These are phyloP conservation scores for Zophobas morio DNA, from an alignment of 1,140 invertebrate species.

Conservation along the genomic window DNA sequence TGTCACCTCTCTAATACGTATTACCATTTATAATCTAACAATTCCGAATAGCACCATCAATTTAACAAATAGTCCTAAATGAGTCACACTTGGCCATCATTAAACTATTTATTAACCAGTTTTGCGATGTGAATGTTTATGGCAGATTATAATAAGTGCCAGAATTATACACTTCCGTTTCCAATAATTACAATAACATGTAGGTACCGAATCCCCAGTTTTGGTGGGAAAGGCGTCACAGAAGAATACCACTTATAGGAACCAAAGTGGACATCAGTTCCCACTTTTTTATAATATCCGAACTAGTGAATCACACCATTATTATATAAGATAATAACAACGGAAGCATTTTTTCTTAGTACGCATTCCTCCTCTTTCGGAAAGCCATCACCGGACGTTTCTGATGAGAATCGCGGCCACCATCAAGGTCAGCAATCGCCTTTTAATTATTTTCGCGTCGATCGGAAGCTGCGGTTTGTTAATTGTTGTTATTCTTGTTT, in stretches of 20 bases:
- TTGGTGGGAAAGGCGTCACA: not conserved
- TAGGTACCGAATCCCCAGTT: not conserved
- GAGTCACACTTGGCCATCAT: conserved; percentile 34
- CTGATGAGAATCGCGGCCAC: not conserved
- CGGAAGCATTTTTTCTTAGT: not conserved
- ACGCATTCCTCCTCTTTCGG: conserved; percentile 3
- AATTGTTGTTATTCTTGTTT: not conserved
- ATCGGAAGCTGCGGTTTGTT: conserved; percentile 12
- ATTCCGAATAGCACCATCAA: conserved; percentile 30
- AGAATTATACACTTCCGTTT: conserved; percentile 34
- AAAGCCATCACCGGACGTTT: not conserved
- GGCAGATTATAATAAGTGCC: conserved; percentile 24
- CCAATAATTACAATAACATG: conserved; percentile 12
- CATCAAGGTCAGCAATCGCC: not conserved
- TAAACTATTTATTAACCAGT: conserved; percentile 37
- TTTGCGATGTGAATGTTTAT: conserved; percentile 42
- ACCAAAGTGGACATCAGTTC: conserved; percentile 13
- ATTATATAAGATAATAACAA: conserved; percentile 3
- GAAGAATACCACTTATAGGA: conserved; percentile 1
- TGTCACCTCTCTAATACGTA: conserved; percentile 30
- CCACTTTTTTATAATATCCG: conserved; percentile 27
- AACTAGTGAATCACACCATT: conserved; percentile 15
- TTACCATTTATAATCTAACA: conserved; percentile 7
- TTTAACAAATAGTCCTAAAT: conserved; percentile 34
- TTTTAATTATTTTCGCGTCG: not conserved